Base-by-base conservation (phyloP, 2,888 invertebrate genomes). In the Drosophila mercatorum region DNA sequence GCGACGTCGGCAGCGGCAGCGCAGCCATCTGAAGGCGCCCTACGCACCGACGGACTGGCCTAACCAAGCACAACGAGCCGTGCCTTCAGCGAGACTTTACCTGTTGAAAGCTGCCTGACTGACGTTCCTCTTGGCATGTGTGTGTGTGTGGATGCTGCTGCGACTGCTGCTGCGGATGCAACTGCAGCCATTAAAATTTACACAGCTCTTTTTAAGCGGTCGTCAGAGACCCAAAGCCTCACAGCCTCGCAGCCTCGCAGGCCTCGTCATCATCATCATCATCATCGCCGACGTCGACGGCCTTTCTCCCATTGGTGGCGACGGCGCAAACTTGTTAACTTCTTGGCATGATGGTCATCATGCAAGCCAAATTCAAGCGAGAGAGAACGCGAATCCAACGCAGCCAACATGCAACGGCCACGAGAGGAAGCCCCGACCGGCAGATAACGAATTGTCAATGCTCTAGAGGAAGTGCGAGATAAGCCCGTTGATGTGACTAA, bases 241-340 rank as follows among this genome's bases (percentile, higher is more conserved):
- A 52, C 73, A 66, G 77, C 77, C 78, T 76, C 5, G 31, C 34
- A 34, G 34, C 34, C 34, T 34, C 75, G 61, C 51, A 68, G 68
- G 65, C 69, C 57, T 72, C 78, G 62, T 78, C 72, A 65, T 67
- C 83, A 64, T 65, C 86, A 26, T 63, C 49, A n/a, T 49, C 31
- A 63, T 61, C 83, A 17, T 59, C 63, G 68, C 58, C 66, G 58
- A 58, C 70, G 75, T 81, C 71, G 72, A 66, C 69, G 82, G 88
- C 88, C 83, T 88, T 83, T 88, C 85, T 84, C 86, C 88, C 86
- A 85, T 88, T 85, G 78, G 78, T 80, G 85, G 83, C 78, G 63
- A 73, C 75, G 78, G 81, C 88, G 88, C 87, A 88, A 85, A 85
- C 89, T 85, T 85, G 85, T 88, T 88, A 85, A 85, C 85, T 88